These are phyloP conservation scores for Ennomos quercinarius DNA, from an alignment of 2,888 invertebrate species.

Conservation along the genomic window DNA sequence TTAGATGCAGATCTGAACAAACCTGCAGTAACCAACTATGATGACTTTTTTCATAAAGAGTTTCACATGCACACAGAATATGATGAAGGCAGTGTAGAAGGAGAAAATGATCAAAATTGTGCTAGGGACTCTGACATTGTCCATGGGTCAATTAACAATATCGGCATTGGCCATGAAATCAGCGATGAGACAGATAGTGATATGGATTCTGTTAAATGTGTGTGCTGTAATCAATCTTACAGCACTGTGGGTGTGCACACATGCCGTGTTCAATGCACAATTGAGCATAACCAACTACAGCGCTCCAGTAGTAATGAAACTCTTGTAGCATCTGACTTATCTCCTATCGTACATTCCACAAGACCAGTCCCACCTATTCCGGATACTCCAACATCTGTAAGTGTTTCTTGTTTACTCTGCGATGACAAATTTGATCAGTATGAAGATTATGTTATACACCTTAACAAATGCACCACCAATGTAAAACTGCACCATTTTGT, in stretches of 20 bases:
- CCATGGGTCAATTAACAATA: constrained; percentile 30
- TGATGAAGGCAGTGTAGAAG: constrained; percentile 60
- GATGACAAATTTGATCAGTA: constrained; percentile 74
- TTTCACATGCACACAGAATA: constrained; percentile 72
- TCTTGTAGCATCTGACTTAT: constrained; percentile 69
- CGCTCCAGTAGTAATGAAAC: constrained; percentile 76
- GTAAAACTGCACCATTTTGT: constrained; percentile 79
- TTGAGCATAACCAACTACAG: constrained; percentile 71
- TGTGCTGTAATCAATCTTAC: constrained; percentile 73
- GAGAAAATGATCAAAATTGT: constrained; percentile 72
- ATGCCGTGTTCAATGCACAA: constrained; percentile 75
- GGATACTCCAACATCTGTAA: constrained; percentile 49
- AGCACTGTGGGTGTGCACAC: constrained; percentile 70
- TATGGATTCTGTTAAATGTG: constrained; percentile 78
- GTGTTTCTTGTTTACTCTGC: constrained; percentile 75
- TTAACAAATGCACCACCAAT: constrained; percentile 78
- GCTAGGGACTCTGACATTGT: constrained; percentile 57
- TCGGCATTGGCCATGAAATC: constrained; percentile 54
- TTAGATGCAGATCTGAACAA: constrained; percentile 66
- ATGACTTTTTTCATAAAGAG: constrained; percentile 71
- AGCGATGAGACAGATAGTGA: constrained; percentile 82
- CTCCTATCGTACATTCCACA: constrained; percentile 46
- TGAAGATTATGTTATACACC: constrained; percentile 70
- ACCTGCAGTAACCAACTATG: constrained; percentile 62
- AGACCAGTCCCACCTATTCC: constrained; percentile 48